Conservation (phyloP, 2,113 vertebrate species). For the Campylomormyrus tamandua region DNA sequence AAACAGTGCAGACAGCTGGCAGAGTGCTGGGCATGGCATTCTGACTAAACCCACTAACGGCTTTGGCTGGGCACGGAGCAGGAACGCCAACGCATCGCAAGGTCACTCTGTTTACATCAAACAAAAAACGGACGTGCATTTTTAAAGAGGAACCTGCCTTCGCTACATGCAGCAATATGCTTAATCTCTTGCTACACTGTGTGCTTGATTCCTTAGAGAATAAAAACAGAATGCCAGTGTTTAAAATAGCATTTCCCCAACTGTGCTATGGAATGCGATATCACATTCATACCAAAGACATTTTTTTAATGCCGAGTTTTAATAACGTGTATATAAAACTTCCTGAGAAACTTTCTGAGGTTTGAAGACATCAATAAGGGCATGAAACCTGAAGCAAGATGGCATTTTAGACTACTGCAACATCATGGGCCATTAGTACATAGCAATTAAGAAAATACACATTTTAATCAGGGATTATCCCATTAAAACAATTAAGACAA, state of each 20-base stretch:
- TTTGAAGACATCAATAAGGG: constrained; percentile 20
- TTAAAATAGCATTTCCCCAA: not conserved
- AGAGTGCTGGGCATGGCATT: constrained; percentile 18
- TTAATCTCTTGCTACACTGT: not conserved
- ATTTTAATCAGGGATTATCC: constrained; percentile 86
- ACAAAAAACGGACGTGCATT: constrained; percentile 9
- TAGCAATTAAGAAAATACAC: constrained; percentile 84
- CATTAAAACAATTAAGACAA: constrained; percentile 88
- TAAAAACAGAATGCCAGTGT: not conserved
- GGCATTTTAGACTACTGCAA: not conserved
- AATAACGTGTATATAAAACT: not conserved
- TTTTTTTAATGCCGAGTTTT: not conserved
- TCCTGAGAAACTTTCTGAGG: not conserved
- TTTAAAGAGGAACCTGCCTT: not conserved
- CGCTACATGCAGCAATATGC: not conserved
- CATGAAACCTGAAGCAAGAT: constrained; percentile 41
- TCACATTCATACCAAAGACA: not conserved
- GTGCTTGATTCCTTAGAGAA: not conserved
- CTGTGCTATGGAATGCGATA: not conserved
- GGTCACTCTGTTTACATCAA: constrained; percentile 22
- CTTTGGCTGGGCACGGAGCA: constrained; percentile 23
- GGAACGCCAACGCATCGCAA: constrained; percentile 22
- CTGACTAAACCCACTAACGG: constrained; percentile 29
- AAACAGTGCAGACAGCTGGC: constrained; percentile 21
- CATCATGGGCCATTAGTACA: constrained; percentile 75